A percentile compares a stretch with the other conserved stretches of the same genome.
Conservation (phyloP, 1,140 invertebrate genomes). For the Trichoplusia ni region DNA sequence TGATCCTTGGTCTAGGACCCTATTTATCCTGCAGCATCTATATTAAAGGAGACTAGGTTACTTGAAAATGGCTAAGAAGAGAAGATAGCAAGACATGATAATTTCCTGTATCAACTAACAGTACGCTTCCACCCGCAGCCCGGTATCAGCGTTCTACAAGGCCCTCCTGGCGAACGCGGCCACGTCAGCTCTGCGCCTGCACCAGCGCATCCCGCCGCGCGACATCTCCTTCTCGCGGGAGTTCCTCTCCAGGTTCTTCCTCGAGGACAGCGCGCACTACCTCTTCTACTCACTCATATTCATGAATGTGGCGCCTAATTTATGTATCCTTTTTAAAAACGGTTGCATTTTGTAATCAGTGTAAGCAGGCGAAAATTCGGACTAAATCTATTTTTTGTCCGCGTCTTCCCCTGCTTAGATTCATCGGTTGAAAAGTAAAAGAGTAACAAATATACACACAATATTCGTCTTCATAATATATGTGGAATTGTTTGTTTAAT, state of each 20-base stretch:
- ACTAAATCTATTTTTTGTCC: too few species aligned
- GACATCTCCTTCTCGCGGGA: constrained; percentile 89
- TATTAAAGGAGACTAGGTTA: too few species aligned
- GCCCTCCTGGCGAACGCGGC: constrained; percentile 95
- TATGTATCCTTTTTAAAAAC: constrained; percentile 89
- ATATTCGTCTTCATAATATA: too few species aligned
- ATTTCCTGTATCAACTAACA: neutral
- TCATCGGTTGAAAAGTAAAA: too few species aligned
- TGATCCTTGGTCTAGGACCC: too few species aligned
- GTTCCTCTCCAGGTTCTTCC: constrained; percentile 89
- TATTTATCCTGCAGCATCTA: too few species aligned
- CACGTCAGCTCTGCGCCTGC: constrained; percentile 95
- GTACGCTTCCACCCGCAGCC: constrained; percentile 82
- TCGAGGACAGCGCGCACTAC: constrained; percentile 98
- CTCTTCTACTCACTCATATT: constrained; percentile 97
- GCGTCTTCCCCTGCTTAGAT: too few species aligned
- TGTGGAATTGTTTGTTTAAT: too few species aligned
- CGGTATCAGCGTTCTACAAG: constrained; percentile 94
- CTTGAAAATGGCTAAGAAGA: too few species aligned
- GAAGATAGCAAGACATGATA: too few species aligned
- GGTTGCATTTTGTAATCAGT: neutral
- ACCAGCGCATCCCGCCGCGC: constrained; percentile 91
- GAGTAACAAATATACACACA: too few species aligned
- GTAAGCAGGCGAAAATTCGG: too few species aligned
- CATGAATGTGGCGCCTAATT: constrained; percentile 92